Evolutionary conservation across 2,113 vertebrate species (phyloP).

Genomic region (Antechinus stuartii): DNA sequence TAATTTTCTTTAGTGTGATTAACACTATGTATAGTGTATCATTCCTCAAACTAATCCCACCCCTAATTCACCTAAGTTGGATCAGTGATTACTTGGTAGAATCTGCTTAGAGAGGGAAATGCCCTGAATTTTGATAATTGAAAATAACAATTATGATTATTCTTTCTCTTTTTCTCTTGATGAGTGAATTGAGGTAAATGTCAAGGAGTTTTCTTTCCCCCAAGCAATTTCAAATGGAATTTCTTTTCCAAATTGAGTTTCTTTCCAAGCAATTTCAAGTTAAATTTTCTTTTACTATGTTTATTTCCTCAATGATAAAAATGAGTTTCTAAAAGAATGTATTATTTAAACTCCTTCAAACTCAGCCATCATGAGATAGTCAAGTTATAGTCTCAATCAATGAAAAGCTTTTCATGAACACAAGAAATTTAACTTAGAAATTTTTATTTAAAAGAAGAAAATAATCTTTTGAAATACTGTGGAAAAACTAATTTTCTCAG

Average conservation of each 20-base stretch:
- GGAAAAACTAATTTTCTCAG: conserved; percentile 58
- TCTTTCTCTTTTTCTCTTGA: neutral
- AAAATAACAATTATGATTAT: neutral
- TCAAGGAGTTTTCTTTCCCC: conserved; percentile 10
- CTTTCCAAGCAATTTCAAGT: neutral
- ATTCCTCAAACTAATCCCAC: conserved; percentile 25
- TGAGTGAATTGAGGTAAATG: conserved; percentile 36
- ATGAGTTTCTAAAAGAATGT: conserved; percentile 12
- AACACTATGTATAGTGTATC: conserved; percentile 38
- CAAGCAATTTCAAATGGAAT: neutral
- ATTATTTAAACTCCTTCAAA: conserved; percentile 7
- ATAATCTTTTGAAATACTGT: neutral
- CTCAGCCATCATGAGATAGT: neutral
- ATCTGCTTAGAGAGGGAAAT: neutral
- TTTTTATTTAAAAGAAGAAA: conserved; percentile 20
- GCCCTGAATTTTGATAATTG: neutral
- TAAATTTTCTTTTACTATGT: conserved; percentile 23
- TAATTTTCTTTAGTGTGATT: conserved; percentile 1
- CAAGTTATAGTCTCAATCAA: neutral
- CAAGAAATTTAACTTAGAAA: neutral
- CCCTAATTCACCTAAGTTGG: neutral
- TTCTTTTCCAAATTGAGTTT: neutral
- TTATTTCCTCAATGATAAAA: conserved; percentile 15
- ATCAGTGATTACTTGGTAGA: conserved; percentile 12
- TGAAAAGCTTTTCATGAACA: conserved; percentile 23